A percentile compares a stretch with the other conserved stretches of the same genome.
Evolutionary conservation across 2,888 invertebrate genomes (phyloP).

Genomic region (Leucozona laternaria): DNA sequence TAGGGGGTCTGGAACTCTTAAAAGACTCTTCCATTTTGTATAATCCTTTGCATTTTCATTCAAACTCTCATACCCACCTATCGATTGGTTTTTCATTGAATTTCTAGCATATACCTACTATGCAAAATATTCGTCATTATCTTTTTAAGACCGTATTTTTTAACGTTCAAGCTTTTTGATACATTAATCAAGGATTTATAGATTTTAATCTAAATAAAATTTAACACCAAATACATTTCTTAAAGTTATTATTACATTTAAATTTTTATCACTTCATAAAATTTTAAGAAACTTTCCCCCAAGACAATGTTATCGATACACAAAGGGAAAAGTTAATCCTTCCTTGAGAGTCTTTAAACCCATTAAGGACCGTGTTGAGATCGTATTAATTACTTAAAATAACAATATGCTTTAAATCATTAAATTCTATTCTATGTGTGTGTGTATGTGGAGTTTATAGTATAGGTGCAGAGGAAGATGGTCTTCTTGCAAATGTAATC

Average conservation of each 20-base stretch:
- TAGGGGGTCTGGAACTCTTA: too few species aligned
- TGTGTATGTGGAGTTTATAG: neutral
- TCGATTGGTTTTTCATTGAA: too few species aligned
- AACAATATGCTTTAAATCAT: constrained; percentile 25
- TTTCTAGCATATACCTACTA: too few species aligned
- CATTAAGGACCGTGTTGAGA: neutral
- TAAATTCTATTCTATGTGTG: neutral
- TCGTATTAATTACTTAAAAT: constrained; percentile 50
- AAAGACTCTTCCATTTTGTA: too few species aligned
- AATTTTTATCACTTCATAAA: neutral
- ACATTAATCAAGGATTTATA: neutral
- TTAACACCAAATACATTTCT: neutral
- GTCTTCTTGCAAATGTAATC: neutral
- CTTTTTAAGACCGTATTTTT: too few species aligned
- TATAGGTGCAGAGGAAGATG: neutral
- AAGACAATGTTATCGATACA: neutral
- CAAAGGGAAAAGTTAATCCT: neutral
- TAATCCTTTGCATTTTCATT: too few species aligned
- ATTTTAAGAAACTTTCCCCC: neutral
- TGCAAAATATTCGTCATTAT: too few species aligned
- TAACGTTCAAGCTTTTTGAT: too few species aligned
- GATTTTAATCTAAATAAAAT: neutral
- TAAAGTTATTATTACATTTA: neutral
- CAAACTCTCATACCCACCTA: too few species aligned
- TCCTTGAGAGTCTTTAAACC: neutral